Conservation (phyloP, 1,140 invertebrate genomes). For the Diabrotica virgifera region DNA sequence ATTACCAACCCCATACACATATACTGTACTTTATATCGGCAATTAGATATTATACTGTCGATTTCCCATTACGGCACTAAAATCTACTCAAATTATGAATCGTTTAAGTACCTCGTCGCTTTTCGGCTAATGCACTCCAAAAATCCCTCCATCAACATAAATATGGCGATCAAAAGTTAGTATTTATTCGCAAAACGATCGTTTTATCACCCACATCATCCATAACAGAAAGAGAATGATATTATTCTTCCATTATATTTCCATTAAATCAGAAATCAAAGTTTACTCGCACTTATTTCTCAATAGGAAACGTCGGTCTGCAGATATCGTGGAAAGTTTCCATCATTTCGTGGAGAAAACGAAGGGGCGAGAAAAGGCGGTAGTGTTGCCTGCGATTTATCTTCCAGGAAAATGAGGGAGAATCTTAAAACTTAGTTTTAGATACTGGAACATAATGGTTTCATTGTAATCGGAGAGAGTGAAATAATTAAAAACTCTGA, state of each 20-base stretch:
- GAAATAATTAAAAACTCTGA: too few relatives aligned
- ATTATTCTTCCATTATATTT: constrained; percentile 19
- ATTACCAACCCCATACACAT: too few relatives aligned
- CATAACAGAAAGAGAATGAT: constrained; percentile 16
- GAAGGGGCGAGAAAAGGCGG: background rate
- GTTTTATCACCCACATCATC: constrained; percentile 17
- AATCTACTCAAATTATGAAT: too few relatives aligned
- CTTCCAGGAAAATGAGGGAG: background rate
- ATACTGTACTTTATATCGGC: too few relatives aligned
- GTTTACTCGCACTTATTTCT: constrained; percentile 6
- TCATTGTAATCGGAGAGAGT: too few relatives aligned
- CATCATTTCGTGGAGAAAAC: background rate
- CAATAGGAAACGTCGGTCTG: constrained; percentile 15
- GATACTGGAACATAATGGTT: too few relatives aligned
- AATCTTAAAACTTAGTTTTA: background rate
- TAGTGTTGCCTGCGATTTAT: background rate
- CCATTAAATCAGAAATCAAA: constrained; percentile 19
- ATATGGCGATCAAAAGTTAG: background rate
- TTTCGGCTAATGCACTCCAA: background rate
- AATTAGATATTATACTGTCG: too few relatives aligned
- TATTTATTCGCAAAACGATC: constrained; percentile 8
- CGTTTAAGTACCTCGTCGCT: background rate
- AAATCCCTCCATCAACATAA: background rate
- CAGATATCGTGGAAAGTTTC: constrained; percentile 15
- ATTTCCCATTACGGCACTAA: too few relatives aligned